A percentile compares a stretch with the other conserved stretches of the same genome.
These are phyloP conservation scores for Cenopis cana DNA, from an alignment of 2,888 invertebrate genomes.

Conservation along the genomic window DNA sequence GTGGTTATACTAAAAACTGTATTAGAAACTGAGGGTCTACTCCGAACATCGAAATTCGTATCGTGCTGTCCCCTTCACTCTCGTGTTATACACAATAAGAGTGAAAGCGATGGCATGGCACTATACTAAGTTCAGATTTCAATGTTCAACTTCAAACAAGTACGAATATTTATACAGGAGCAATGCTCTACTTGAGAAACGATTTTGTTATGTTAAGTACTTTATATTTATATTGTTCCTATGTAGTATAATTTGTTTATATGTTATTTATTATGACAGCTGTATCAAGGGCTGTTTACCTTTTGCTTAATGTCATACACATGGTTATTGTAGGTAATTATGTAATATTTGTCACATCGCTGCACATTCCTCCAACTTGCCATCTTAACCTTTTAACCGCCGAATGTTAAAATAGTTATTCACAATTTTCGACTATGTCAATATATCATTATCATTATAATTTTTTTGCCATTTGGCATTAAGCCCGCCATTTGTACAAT, in stretches of 20 bases:
- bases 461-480: no score
- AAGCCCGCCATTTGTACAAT: no score
- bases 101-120: no score
- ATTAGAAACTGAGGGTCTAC: no score
- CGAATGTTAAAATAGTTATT: no score
- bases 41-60: no score
- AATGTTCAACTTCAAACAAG: background rate
- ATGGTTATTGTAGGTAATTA: background rate
- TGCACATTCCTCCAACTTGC: constrained; percentile 1
- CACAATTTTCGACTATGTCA: no score
- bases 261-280: background rate
- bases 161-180: background rate
- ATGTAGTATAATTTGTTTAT: constrained; percentile 16
- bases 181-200: background rate
- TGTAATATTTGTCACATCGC: background rate
- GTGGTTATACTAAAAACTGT: background rate
- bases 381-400: no score
- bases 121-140: no score
- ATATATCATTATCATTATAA: no score
- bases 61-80: no score
- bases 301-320: constrained; percentile 10
- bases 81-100: no score
- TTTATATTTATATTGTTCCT: constrained; percentile 18
- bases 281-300: background rate
- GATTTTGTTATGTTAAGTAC: constrained; percentile 16